phyloP scores from a whole-genome alignment of 1,140 invertebrate genomes.

The Augochlora pura region DNA sequence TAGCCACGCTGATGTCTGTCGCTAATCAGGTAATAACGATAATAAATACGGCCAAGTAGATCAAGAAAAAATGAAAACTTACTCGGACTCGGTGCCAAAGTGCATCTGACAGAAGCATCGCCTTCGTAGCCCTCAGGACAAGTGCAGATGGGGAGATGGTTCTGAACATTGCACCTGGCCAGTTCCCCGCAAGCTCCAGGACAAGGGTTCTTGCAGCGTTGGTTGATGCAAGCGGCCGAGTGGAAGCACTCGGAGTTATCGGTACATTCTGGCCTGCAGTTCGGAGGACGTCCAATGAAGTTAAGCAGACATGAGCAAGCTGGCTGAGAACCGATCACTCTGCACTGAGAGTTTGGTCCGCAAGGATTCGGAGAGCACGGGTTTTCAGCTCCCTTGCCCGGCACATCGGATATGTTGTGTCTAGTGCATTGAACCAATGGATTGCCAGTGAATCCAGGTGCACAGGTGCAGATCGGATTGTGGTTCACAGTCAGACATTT shows the following conservation, averaged over 20 bases:
- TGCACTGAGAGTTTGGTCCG: constrained; percentile 89
- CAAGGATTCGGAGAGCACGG: constrained; percentile 89
- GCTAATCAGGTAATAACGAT: constrained; percentile 61
- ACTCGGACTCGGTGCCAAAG: constrained; percentile 75
- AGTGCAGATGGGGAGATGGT: constrained; percentile 87
- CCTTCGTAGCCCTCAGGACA: constrained; percentile 88
- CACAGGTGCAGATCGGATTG: constrained; percentile 90
- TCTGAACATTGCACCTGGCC: constrained; percentile 88
- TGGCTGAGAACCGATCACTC: constrained; percentile 85
- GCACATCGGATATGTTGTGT: constrained; percentile 76
- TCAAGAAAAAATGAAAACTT: constrained; percentile 54
- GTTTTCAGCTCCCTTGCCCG: constrained; percentile 73
- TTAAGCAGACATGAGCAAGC: constrained; percentile 88
- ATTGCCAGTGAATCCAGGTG: constrained; percentile 88
- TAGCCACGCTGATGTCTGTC: constrained; percentile 77
- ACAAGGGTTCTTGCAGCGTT: constrained; percentile 91
- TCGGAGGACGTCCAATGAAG: constrained; percentile 88
- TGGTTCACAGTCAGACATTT: constrained; percentile 92
- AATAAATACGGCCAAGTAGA: neutral
- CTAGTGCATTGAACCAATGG: constrained; percentile 86
- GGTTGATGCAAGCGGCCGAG: constrained; percentile 88
- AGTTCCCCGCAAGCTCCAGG: constrained; percentile 87
- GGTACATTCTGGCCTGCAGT: constrained; percentile 89
- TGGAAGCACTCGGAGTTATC: constrained; percentile 87
- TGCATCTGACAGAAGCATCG: constrained; percentile 86